These are phyloP conservation scores for Crenichthys baileyi DNA, from an alignment of 2,797 vertebrate genomes.

Conservation along the genomic window DNA sequence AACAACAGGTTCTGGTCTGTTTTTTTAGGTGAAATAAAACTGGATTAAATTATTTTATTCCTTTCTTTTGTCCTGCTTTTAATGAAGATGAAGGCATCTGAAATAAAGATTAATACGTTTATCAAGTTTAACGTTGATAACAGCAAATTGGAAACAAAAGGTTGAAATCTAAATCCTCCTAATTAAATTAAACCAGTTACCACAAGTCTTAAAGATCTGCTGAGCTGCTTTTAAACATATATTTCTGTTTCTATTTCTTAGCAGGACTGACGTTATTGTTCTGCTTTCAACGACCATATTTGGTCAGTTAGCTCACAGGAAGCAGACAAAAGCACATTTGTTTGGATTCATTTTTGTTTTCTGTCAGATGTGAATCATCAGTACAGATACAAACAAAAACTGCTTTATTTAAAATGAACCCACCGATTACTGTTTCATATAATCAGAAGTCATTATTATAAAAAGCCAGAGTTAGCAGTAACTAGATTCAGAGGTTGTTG, in stretches of 20 bases:
- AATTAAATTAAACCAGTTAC: too few species aligned
- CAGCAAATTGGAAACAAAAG: too few species aligned
- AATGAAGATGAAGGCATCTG: too few species aligned
- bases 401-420: neutral
- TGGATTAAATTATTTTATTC: neutral
- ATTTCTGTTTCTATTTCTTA: neutral
- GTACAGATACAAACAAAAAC: neutral
- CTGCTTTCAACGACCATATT: conserved; percentile 35
- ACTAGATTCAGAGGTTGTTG: neutral
- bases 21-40: neutral
- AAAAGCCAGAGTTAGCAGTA: neutral
- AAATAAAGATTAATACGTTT: too few species aligned
- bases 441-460: neutral
- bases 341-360: conserved; percentile 28
- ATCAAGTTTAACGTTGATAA: too few species aligned
- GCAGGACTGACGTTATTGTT: neutral
- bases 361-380: conserved; percentile 15
- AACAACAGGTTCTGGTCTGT: neutral
- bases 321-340: conserved; percentile 1
- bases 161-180: too few species aligned
- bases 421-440: too few species aligned
- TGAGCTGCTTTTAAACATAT: neutral
- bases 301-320: conserved; percentile 14
- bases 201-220: neutral
- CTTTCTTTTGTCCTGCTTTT: too few species aligned